These are phyloP conservation scores for Uropsilus gracilis DNA, from an alignment of 2,113 vertebrate genomes.

Conservation along the genomic window DNA sequence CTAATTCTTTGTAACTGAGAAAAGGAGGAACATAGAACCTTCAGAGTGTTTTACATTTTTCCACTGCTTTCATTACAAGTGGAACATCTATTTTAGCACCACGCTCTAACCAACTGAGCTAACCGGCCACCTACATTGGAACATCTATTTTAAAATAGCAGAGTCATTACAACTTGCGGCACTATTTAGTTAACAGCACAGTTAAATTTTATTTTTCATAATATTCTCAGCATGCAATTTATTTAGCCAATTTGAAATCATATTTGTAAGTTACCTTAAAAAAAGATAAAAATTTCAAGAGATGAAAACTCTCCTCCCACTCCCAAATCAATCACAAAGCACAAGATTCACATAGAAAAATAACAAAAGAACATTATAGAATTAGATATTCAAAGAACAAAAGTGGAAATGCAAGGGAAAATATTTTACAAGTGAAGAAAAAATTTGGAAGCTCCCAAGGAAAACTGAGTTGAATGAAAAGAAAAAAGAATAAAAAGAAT, in stretches of 20 bases:
- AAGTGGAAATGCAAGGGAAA: too few relatives aligned
- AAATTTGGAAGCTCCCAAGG: too few relatives aligned
- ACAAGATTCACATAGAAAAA: not conserved
- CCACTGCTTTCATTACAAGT: not conserved
- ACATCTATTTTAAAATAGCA: not conserved
- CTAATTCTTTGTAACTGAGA: not conserved
- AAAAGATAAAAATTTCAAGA: not conserved
- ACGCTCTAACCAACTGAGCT: too few relatives aligned
- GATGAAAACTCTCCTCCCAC: not conserved
- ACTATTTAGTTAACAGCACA: not conserved
- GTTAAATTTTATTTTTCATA: not conserved
- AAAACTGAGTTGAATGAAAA: too few relatives aligned
- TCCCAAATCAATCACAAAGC: not conserved
- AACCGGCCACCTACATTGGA: too few relatives aligned
- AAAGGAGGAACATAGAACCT: not conserved
- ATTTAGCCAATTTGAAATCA: not conserved
- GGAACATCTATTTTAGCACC: too few relatives aligned
- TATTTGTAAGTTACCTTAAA: not conserved
- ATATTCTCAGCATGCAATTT: not conserved
- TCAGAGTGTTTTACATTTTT: not conserved
- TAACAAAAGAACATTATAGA: not conserved
- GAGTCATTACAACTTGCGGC: not conserved
- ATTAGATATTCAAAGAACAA: constrained; percentile 30
- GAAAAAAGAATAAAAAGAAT: too few relatives aligned
- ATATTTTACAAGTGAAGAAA: too few relatives aligned